Evolutionary conservation across 2,113 vertebrate genomes (phyloP), one percentile per base, ranked within the genome.

Genomic region (Litocranius walleri): DNA sequence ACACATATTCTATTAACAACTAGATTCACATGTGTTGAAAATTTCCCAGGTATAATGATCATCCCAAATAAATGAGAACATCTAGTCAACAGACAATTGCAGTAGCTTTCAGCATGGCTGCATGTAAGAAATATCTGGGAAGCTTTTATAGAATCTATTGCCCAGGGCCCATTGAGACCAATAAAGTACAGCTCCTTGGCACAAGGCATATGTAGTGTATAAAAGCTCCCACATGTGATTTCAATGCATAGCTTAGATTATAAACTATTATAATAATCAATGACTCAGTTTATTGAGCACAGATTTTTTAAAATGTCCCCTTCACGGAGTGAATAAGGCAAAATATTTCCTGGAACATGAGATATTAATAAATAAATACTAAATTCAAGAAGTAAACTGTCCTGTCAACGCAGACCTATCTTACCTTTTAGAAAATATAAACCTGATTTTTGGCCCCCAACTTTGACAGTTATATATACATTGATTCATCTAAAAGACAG

Each of bases 401-500:
- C 23, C 33, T 91, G 9, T 57, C 19, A 91, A 40, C 2, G 10
- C 7, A 81, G 71, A 87, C 3, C 61, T 94, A 86, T 15, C 10
- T 92, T 80, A 83, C 3, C 15, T 27, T 95, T 98, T 30, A 88
- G 48, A 95, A 95, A 95, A 88, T 45, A 54, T 33, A 67, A 93
- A 61, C 36, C 78, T 48, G 5, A 95, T 77, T 90, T 90, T 92
- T 23, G 61, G 7, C 16, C 30, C 25, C 52, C 91, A 91, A 52
- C 2, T 33, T 88, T 57, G 50, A 92, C 16, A 52, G 2, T 82
- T 11, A 23, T 8, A 45, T 83, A 40, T 10, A 40, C 0, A 87
- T 19, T 74, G 36, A 27, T 86, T 95, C 71, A 59, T 25, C 52
- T 88, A 50, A 78, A 96, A 94, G 17, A 61, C 1, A 91, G n/a